Evolutionary conservation across 2,113 vertebrate genomes (phyloP).

Genomic region (Elephas maximus): DNA sequence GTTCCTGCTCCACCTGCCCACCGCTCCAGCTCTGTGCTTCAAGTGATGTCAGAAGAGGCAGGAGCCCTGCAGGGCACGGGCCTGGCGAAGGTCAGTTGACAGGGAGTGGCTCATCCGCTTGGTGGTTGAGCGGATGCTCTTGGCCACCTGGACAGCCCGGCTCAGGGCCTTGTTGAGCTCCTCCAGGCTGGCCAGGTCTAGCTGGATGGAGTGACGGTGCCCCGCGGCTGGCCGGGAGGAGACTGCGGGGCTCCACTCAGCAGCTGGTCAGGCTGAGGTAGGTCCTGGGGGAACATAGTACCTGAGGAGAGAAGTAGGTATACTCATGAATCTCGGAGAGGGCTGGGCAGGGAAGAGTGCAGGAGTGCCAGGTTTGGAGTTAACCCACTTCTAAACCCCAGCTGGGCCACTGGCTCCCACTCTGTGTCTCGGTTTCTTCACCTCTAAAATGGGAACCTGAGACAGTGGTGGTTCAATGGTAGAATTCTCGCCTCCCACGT

Average conservation of each 20-base stretch:
- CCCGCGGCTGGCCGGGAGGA: fast-evolving
- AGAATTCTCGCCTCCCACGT: not conserved
- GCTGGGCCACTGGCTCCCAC: too few species aligned
- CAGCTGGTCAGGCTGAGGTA: conserved; percentile 79
- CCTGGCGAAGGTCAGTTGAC: conserved; percentile 86
- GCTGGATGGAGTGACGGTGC: conserved; percentile 62
- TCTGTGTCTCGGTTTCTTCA: not conserved
- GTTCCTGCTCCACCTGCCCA: fast-evolving
- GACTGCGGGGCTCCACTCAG: not conserved
- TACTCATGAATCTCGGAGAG: fast-evolving
- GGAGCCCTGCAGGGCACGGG: conserved; percentile 84
- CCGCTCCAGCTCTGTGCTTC: fast-evolving
- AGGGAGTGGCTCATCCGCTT: conserved; percentile 89
- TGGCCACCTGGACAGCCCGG: conserved; percentile 88
- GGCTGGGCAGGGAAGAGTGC: too few species aligned
- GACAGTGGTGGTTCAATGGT: not conserved
- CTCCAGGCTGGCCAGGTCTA: conserved; percentile 74
- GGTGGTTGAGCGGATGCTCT: conserved; percentile 87
- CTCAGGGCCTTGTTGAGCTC: conserved; percentile 88
- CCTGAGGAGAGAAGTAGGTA: conserved; percentile 82
- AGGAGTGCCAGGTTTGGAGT: fast-evolving
- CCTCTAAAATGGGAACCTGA: not conserved
- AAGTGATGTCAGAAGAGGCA: conserved; percentile 87
- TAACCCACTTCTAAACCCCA: not conserved
- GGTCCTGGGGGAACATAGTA: conserved; percentile 85